Conservation (phyloP, 1,140 invertebrate species). For the Nephotettix cincticeps region DNA sequence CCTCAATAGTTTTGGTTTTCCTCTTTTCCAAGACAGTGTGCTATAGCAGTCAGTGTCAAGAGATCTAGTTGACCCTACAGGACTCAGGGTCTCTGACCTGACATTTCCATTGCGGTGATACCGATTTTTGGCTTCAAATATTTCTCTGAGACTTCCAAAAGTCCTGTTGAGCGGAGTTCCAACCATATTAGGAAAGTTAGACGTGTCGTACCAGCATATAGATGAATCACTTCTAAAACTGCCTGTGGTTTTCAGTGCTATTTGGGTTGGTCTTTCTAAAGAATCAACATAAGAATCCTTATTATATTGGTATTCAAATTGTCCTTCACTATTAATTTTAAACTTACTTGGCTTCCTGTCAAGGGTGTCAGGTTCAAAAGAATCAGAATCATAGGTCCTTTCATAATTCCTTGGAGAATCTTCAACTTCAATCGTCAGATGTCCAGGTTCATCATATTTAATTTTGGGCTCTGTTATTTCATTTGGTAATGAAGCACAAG, state of each 20-base stretch:
- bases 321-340: constrained; percentile 44
- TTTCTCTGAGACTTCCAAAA: constrained; percentile 68
- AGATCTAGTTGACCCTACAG: constrained; percentile 37
- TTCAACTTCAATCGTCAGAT: constrained; percentile 75
- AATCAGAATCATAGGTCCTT: constrained; percentile 61
- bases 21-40: constrained; percentile 30
- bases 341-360: constrained; percentile 74
- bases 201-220: constrained; percentile 13
- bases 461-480: constrained; percentile 32
- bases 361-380: constrained; percentile 79
- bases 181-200: constrained; percentile 20
- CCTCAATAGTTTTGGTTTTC: constrained; percentile 35
- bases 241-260: constrained; percentile 56
- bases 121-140: constrained; percentile 59
- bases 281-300: constrained; percentile 51
- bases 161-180: constrained; percentile 47
- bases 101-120: constrained; percentile 33
- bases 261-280: constrained; percentile 57
- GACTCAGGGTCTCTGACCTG: constrained; percentile 34
- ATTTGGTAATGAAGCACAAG: constrained; percentile 30
- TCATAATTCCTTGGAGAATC: constrained; percentile 69
- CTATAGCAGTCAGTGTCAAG: constrained; percentile 38
- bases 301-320: constrained; percentile 27
- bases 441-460: constrained; percentile 61
- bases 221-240: constrained; percentile 57